Base-by-base conservation (phyloP, 1,140 invertebrate genomes). In the Apocrypta bakeri region DNA sequence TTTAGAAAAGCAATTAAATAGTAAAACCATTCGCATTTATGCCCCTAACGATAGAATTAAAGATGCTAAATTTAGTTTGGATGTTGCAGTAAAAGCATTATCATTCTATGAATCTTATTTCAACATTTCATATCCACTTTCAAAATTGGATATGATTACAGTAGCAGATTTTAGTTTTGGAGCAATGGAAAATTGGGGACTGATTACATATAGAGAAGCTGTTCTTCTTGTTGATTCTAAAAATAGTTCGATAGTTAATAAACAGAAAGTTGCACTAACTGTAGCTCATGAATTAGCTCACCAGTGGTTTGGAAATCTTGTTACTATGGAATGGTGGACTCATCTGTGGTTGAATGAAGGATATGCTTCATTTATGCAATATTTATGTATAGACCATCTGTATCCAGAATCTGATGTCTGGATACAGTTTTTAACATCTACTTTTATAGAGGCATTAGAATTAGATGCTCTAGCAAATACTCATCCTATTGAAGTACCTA, bases 131-230 rank as follows among this genome's bases (percentile, higher is more conserved):
- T 99, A 99, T 93, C 98, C 98, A 0, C 91, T 99, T 61, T 98
- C 98, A 14, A 99, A 99, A 91, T 96, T 98, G 88, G 98, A 99
- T 93, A 94, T 98, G 64, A 97, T 99, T 87, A 98, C 98, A 33
- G 97, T 99, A 88, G 95, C 98, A 24, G 98, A 99, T 90, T 99
- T 98, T 86, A 95, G 96, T 42, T 94, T 95, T 56, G 97, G 97
- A 83, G 98, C 98, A 48, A 99, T 99, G 98, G 98, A 99, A 91
- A 99, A 99, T 91, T 99, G 98, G 98, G 98, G 98, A 25, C 88
- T 97, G 12, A 94, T 97, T 2, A 96, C 95, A 0, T 97, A 95
- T 86, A 94, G 97, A 79, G 97, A 98, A 90, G 96, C 96, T 4
- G 96, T 96, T 87, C 92, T 98, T 0, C 91, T 98, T 8, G 96